Evolutionary conservation across 2,888 invertebrate species (phyloP), one percentile per base, ranked within the genome.

Genomic region (Cephus rjabovi): DNA sequence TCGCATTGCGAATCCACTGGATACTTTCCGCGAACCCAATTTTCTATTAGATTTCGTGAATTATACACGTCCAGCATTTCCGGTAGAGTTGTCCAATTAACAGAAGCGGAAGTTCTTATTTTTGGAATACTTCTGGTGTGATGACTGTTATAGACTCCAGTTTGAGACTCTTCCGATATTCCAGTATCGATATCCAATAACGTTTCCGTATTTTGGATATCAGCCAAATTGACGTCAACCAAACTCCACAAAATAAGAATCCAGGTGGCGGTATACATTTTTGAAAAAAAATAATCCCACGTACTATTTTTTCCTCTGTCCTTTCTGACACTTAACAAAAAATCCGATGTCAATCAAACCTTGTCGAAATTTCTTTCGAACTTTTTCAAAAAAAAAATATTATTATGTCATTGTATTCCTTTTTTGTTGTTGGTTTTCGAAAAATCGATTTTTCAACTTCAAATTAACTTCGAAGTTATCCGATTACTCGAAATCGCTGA

Each of bases 1-100:
- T 80, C 86, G 81, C 91, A 91, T 76, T 89, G 83, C 23, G 80
- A 77, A 4, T 83, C 82, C 11, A 90, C 79, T 0, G 83, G 78
- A 73, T 86, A 83, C 71, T 86, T 83, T 71, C 93, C 91, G 1
- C 85, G 83, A 12, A 69, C 15, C 94, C 95, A 95, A 88, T 94
- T 94, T n/a, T 68, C 81, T 11, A 83, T 88, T 33, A 91, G 86
- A 78, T 88, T 83, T 78, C 83, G 85, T 23, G 87, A 83, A 81
- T 87, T 89, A 75, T 88, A 91, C 73, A 91, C 78, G 76, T 91
- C 91, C 78, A 91, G 79, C 30, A 83, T 84, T 12, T 91, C 91
- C 40, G 85, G 77, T 34, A 91, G 75, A 23, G 87, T 88, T 34
- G 88, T 89, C 91, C 90, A 91, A 76, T 90, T 89, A 30, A 81